A percentile compares a stretch with the other conserved stretches of the same genome.
phyloP scores from a whole-genome alignment of 2,797 vertebrate genomes.

The Pterois miles region DNA sequence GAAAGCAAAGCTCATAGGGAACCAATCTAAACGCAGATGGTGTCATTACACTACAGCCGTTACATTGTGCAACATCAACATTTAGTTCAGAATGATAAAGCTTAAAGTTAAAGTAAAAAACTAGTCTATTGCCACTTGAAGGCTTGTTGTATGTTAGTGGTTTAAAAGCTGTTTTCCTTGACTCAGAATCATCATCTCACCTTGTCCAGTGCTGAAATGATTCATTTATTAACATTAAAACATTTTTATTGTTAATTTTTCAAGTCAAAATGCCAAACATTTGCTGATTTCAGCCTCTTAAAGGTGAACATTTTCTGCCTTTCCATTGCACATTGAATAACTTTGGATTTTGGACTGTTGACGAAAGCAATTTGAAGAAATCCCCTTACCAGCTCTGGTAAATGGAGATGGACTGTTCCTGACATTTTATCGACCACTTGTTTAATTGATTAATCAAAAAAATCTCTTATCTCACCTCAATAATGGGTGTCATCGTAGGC shows the following conservation, averaged over 20 bases:
- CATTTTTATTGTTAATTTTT: neutral
- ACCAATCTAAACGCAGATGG: too few species aligned
- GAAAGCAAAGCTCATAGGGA: too few species aligned
- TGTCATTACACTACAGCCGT: too few species aligned
- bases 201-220: neutral
- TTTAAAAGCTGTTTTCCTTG: neutral
- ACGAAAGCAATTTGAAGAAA: neutral
- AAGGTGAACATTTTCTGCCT: neutral
- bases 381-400: neutral
- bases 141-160: neutral
- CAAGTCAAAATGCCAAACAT: neutral
- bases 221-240: neutral
- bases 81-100: too few species aligned
- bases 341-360: neutral
- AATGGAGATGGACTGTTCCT: neutral
- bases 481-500: neutral
- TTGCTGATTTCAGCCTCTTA: neutral
- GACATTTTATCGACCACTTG: neutral
- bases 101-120: too few species aligned
- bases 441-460: constrained; percentile 3
- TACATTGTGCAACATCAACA: too few species aligned
- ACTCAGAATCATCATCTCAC: neutral
- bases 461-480: neutral
- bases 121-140: too few species aligned
- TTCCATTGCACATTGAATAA: neutral